A percentile compares a stretch with the other conserved stretches of the same genome.
These are phyloP conservation scores for Puntigrus tetrazona DNA, from an alignment of 2,113 vertebrate genomes.

Conservation along the genomic window DNA sequence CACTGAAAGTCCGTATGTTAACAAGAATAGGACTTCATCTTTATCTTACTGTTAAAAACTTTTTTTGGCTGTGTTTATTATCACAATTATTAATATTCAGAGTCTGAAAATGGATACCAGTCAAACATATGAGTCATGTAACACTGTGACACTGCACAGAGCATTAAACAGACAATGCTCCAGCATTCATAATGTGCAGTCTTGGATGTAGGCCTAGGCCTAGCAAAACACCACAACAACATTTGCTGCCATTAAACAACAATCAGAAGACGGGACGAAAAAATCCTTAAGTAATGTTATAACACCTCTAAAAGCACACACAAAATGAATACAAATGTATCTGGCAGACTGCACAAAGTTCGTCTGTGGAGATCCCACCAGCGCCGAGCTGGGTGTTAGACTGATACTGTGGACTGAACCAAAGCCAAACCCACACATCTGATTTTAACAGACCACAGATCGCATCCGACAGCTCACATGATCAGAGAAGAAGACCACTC, in stretches of 20 bases:
- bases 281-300: neutral
- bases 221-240: neutral
- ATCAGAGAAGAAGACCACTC: neutral
- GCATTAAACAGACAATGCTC: neutral
- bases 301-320: conserved; percentile 23
- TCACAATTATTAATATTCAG: neutral
- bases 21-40: neutral
- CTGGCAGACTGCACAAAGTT: neutral
- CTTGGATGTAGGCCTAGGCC: neutral
- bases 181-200: neutral
- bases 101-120: neutral
- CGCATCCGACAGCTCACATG: neutral
- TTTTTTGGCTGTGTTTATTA: neutral
- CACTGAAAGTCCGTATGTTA: neutral
- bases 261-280: neutral
- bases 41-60: neutral
- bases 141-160: neutral
- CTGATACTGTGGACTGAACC: conserved; percentile 2
- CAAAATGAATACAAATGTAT: conserved; percentile 3
- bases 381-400: neutral
- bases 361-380: neutral
- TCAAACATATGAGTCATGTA: neutral
- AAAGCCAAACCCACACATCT: conserved; percentile 25
- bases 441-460: conserved; percentile 21
- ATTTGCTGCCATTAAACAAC: neutral